A percentile compares a stretch with the other conserved stretches of the same genome.
phyloP scores from a whole-genome alignment of 1,140 invertebrate genomes.

The Coenobita brevimanus region DNA sequence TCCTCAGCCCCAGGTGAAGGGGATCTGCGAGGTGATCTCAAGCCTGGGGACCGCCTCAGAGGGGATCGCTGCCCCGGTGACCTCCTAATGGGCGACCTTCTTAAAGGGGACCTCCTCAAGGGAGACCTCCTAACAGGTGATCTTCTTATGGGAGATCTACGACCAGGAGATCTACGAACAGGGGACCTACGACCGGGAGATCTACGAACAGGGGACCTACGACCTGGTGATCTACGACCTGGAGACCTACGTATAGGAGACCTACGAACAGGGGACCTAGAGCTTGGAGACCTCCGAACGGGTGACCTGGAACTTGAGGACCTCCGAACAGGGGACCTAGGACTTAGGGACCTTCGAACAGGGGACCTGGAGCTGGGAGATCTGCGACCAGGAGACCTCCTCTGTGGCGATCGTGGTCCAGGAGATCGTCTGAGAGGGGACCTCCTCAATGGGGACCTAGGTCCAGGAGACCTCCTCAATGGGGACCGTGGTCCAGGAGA shows the following conservation, averaged over 20 bases:
- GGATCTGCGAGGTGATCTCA: constrained; percentile 27
- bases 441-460: constrained; percentile 8
- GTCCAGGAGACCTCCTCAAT: background rate
- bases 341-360: background rate
- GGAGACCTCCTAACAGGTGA: constrained; percentile 35
- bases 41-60: background rate
- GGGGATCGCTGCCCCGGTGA: constrained; percentile 14
- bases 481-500: constrained; percentile 32
- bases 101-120: constrained; percentile 17
- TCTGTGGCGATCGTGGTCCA: background rate
- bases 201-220: constrained; percentile 11
- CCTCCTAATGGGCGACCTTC: constrained; percentile 27
- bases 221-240: constrained; percentile 19
- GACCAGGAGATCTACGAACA: constrained; percentile 6
- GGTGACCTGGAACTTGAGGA: constrained; percentile 28
- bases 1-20: constrained; percentile 12
- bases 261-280: constrained; percentile 31
- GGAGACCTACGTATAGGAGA: constrained; percentile 25
- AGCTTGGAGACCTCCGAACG: constrained; percentile 6
- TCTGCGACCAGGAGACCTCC: constrained; percentile 40
- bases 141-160: constrained; percentile 19
- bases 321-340: constrained; percentile 35
- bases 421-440: constrained; percentile 29
- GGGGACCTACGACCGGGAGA: background rate
- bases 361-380: constrained; percentile 21